These are phyloP conservation scores for Acleris holmiana DNA, from an alignment of 2,888 invertebrate genomes.

Conservation along the genomic window DNA sequence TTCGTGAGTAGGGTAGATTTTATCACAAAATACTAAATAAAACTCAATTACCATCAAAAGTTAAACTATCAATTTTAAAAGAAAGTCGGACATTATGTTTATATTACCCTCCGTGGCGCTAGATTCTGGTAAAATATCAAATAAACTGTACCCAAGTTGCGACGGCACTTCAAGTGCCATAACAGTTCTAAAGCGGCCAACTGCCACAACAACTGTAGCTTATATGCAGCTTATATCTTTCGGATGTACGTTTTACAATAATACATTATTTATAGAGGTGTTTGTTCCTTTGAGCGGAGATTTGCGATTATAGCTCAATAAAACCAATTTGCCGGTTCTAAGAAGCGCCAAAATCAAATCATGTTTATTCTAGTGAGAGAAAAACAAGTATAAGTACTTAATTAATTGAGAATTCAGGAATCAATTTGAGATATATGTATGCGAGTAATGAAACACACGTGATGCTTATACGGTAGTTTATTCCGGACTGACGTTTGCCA, in stretches of 20 bases:
- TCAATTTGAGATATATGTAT: too few relatives aligned
- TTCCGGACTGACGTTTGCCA: too few relatives aligned
- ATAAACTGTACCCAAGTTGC: slow-evolving; percentile 3
- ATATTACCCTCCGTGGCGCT: too few relatives aligned
- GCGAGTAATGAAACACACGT: too few relatives aligned
- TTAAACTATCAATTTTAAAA: too few relatives aligned
- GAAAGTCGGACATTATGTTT: too few relatives aligned
- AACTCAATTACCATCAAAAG: too few relatives aligned
- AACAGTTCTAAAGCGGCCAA: slow-evolving; percentile 16
- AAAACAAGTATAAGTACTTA: not conserved
- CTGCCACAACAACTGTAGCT: slow-evolving; percentile 10
- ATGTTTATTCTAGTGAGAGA: not conserved
- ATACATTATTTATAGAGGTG: not conserved
- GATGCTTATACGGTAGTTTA: too few relatives aligned
- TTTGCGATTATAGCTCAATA: not conserved
- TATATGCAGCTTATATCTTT: slow-evolving; percentile 1
- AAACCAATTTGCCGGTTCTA: not conserved
- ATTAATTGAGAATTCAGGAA: too few relatives aligned
- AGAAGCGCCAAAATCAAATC: not conserved
- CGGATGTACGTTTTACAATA: not conserved
- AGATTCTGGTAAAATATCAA: not conserved
- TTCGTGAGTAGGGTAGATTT: too few relatives aligned
- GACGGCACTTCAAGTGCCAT: not conserved
- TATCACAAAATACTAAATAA: too few relatives aligned
- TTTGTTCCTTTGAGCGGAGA: slow-evolving; percentile 5